Conservation (phyloP, 2,113 vertebrate species). For the Heptranchias perlo region DNA sequence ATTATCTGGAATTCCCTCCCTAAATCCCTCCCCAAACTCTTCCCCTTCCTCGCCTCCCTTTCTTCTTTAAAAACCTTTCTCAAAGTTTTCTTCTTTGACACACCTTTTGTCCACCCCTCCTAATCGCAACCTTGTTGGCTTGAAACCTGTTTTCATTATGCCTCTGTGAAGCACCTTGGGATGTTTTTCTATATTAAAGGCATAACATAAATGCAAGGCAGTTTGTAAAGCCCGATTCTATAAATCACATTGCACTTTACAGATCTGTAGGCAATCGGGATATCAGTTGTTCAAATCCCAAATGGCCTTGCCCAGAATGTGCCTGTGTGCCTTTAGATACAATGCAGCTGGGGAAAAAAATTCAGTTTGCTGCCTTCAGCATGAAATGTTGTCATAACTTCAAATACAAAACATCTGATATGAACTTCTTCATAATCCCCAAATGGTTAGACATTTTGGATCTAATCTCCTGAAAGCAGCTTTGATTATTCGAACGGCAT, state of each 20-base stretch:
- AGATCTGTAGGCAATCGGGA: not conserved
- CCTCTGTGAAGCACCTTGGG: not conserved
- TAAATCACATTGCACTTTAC: not conserved
- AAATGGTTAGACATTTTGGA: not conserved
- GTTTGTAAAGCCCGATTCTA: not conserved
- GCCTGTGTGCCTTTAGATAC: not conserved
- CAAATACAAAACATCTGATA: not conserved
- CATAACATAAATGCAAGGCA: not conserved
- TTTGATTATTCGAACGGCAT: not conserved
- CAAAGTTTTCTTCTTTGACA: not conserved
- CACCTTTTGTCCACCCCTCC: not conserved
- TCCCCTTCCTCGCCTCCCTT: not conserved
- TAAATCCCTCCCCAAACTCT: not conserved
- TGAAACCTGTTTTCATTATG: not conserved
- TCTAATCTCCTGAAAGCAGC: not conserved
- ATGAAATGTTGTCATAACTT: not conserved
- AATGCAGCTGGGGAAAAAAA: not conserved
- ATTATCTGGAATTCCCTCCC: not conserved
- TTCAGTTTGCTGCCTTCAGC: not conserved
- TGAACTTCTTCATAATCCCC: not conserved
- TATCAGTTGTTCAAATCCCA: not conserved
- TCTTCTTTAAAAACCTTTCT: not conserved
- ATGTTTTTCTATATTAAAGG: not conserved
- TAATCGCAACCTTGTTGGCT: not conserved
- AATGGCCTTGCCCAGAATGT: not conserved